These are phyloP conservation scores for Neolamprologus modestus DNA, from an alignment of 2,113 vertebrate genomes.

Conservation along the genomic window DNA sequence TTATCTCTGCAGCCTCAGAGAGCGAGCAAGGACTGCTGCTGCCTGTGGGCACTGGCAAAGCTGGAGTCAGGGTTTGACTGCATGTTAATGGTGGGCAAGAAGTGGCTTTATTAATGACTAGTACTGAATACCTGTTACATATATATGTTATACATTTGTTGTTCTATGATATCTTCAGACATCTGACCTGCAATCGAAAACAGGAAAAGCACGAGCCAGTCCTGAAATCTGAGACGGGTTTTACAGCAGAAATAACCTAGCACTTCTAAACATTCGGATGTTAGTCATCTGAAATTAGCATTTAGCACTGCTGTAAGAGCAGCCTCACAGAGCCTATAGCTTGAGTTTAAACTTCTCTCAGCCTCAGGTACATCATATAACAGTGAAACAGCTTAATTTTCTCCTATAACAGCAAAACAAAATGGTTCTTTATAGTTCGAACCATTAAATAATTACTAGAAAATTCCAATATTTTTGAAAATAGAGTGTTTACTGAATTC, in stretches of 20 bases:
- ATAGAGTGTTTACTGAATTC: not conserved
- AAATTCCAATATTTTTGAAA: not conserved
- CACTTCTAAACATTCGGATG: not conserved
- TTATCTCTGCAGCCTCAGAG: slow-evolving; percentile 43
- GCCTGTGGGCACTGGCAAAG: not conserved
- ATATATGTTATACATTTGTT: not conserved
- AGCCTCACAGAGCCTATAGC: not conserved
- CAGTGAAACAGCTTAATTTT: not conserved
- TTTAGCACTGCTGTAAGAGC: not conserved
- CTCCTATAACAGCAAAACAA: not conserved
- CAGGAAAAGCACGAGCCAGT: not conserved
- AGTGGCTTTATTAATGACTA: not conserved
- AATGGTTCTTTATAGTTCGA: not conserved
- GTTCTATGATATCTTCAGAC: not conserved
- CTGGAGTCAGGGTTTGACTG: not conserved
- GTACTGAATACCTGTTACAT: not conserved
- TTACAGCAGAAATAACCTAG: not conserved
- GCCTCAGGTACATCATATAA: not conserved
- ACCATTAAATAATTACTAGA: not conserved
- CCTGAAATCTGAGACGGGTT: not conserved
- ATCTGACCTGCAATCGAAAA: not conserved
- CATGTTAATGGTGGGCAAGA: not conserved
- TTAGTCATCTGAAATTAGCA: not conserved
- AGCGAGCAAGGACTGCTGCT: not conserved
- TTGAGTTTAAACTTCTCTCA: not conserved